Conservation (phyloP, 2,888 invertebrate genomes). For the Hypercompe scribonia region DNA sequence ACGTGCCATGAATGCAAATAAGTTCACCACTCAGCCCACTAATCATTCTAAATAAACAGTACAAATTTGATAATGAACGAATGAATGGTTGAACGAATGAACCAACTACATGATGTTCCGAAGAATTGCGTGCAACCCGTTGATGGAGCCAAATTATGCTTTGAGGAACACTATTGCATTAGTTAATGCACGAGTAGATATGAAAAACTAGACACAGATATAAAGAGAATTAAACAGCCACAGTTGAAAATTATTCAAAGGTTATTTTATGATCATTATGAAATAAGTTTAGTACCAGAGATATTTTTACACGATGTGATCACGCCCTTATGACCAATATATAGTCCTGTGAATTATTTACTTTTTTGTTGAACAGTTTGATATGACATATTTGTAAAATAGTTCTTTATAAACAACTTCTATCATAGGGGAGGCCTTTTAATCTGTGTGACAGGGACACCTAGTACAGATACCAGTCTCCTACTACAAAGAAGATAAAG, state of each 20-base stretch:
- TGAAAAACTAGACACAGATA: constrained; percentile 49
- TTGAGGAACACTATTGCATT: constrained; percentile 80
- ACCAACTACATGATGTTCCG: constrained; percentile 47
- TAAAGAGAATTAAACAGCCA: constrained; percentile 2
- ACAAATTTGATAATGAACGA: constrained; percentile 43
- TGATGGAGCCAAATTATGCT: constrained; percentile 79
- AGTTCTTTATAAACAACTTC: too few species aligned
- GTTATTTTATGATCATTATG: not conserved
- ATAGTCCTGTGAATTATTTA: too few species aligned
- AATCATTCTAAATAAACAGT: constrained; percentile 43
- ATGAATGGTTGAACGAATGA: constrained; percentile 24
- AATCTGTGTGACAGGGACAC: too few species aligned
- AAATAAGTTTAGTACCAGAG: not conserved
- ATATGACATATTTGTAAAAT: too few species aligned
- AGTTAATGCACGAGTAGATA: constrained; percentile 72
- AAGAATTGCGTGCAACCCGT: constrained; percentile 69
- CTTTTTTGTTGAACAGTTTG: too few species aligned
- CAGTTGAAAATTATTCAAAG: not conserved
- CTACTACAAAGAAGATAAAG: too few species aligned
- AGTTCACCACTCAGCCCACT: constrained; percentile 29
- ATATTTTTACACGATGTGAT: not conserved
- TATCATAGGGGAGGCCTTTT: too few species aligned
- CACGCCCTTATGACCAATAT: too few species aligned
- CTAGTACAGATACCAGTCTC: too few species aligned
- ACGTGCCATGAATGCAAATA: constrained; percentile 24